Evolutionary conservation across 2,113 vertebrate genomes (phyloP).

Genomic region (Brienomyrus brachyistius): DNA sequence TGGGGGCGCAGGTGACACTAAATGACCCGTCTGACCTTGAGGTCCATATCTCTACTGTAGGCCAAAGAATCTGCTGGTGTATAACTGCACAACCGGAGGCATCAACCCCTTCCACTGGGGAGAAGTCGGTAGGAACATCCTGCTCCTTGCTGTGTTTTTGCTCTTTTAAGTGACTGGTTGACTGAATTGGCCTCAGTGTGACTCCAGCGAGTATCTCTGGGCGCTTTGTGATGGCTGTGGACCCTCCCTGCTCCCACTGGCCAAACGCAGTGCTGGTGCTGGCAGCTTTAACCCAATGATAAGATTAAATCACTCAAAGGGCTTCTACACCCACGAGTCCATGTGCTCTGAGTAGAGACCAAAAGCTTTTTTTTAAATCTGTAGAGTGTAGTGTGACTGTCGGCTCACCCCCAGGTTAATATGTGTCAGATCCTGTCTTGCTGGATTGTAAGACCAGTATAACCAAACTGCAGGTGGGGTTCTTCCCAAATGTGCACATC

Average conservation of each 20-base stretch:
- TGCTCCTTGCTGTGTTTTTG: background rate
- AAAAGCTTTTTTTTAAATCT: background rate
- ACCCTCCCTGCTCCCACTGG: background rate
- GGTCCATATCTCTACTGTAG: conserved; percentile 47
- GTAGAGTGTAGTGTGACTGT: background rate
- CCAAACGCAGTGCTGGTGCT: background rate
- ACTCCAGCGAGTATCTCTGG: background rate
- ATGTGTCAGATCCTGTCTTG: background rate
- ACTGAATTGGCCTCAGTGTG: background rate
- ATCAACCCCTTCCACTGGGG: conserved; percentile 98
- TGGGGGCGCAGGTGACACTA: background rate
- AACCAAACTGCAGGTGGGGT: background rate
- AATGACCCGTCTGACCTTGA: background rate
- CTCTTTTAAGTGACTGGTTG: background rate
- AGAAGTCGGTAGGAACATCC: conserved; percentile 83
- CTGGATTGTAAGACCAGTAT: background rate
- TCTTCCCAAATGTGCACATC: background rate
- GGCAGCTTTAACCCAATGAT: background rate
- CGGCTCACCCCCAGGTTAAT: background rate
- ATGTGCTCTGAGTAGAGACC: background rate
- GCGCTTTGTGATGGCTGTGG: background rate
- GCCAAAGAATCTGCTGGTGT: conserved; percentile 81
- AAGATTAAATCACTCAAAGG: background rate
- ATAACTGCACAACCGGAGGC: conserved; percentile 94
- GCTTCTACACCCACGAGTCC: background rate